A percentile compares a stretch with the other conserved stretches of the same genome.
Evolutionary conservation across 64 coral and sea anemone species (phyloP).

Genomic region (Astreopora myriophthalma): DNA sequence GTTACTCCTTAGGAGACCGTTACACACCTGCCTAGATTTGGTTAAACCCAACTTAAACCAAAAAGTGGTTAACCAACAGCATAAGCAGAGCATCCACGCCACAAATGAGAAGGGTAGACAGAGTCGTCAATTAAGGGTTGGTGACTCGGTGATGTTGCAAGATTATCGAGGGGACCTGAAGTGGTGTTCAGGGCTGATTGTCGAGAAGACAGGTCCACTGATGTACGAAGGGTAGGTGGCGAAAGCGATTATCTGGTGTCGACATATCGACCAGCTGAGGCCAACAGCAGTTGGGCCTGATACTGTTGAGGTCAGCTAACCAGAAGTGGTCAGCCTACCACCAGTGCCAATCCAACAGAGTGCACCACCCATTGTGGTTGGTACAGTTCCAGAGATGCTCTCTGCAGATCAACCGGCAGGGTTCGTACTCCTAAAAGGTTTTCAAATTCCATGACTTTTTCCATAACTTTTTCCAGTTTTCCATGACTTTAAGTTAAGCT

Average conservation of each 20-base stretch:
- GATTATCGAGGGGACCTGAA: conserved; percentile 50
- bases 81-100: conserved; percentile 41
- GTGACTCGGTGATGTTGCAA: conserved; percentile 47
- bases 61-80: conserved; percentile 63
- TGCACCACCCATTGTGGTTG: not conserved
- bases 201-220: conserved; percentile 57
- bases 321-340: not conserved
- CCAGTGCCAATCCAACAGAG: not conserved
- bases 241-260: conserved; percentile 17
- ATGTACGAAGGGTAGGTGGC: conserved; percentile 44
- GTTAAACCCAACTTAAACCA: conserved; percentile 65
- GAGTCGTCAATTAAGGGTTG: conserved; percentile 18
- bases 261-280: conserved; percentile 70
- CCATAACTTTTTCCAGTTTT: too few relatives aligned
- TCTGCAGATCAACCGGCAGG: not conserved
- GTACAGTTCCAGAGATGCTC: not conserved
- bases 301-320: not conserved
- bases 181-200: conserved; percentile 33
- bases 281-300: conserved; percentile 14
- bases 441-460: too few relatives aligned
- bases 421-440: too few relatives aligned
- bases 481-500: too few relatives aligned
- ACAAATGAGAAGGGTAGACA: conserved; percentile 27
- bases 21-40: conserved; percentile 68
- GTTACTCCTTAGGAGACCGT: conserved; percentile 47